Conservation (phyloP, 2,888 invertebrate species). For the Lasioglossum pauxillum region DNA sequence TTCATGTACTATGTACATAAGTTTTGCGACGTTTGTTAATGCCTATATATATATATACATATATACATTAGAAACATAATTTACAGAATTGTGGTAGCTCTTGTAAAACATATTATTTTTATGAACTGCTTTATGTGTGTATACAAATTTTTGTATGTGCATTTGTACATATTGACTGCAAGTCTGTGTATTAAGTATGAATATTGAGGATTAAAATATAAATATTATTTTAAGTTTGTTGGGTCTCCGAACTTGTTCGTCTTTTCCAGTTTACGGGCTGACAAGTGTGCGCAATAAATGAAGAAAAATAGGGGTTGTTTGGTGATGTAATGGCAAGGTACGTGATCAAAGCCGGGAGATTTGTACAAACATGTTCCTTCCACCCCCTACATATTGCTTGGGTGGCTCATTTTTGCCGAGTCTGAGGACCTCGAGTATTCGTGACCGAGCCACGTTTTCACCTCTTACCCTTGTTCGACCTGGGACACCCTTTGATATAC, state of each 20-base stretch:
- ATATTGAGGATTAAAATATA: neutral
- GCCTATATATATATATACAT: neutral
- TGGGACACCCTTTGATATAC: conserved; percentile 17
- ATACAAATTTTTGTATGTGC: neutral
- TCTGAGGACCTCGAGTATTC: conserved; percentile 30
- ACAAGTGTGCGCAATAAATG: neutral
- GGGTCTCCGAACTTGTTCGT: neutral
- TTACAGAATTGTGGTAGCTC: neutral
- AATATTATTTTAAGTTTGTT: neutral
- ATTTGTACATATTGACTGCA: neutral
- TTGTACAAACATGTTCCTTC: neutral
- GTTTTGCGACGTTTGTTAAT: neutral
- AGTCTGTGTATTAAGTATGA: neutral
- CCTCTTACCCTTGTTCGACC: conserved; percentile 34
- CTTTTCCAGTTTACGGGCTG: neutral
- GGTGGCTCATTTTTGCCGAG: conserved; percentile 24
- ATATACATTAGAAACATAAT: neutral
- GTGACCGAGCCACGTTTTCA: conserved; percentile 31
- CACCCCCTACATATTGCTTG: neutral
- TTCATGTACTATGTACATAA: neutral
- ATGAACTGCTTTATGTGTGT: neutral
- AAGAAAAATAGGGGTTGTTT: neutral
- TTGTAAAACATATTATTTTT: neutral
- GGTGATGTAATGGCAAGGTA: neutral
- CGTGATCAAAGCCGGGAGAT: neutral